Percentiles rank a stretch among this genome's conserved stretches.
phyloP scores from a whole-genome alignment of 2,113 vertebrate genomes.

The Neolamprologus fasciatus region DNA sequence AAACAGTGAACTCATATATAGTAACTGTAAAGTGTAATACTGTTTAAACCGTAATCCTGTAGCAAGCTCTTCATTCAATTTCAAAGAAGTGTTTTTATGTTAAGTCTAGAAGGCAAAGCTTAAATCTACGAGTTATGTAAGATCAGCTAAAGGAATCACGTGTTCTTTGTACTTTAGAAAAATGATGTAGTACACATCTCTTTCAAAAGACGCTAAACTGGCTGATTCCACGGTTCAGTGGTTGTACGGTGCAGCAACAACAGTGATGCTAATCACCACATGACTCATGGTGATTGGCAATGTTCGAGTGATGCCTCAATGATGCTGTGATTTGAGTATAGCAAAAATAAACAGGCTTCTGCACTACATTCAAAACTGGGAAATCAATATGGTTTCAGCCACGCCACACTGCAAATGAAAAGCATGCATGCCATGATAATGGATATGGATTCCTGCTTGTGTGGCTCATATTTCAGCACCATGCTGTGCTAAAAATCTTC shows the following conservation, averaged over 20 bases:
- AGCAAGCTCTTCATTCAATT: neutral
- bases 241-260: neutral
- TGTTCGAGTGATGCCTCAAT: neutral
- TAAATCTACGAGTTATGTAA: neutral
- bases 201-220: neutral
- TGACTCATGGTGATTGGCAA: neutral
- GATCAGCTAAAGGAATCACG: neutral
- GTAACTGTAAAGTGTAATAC: neutral
- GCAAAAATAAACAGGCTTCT: slow-evolving; percentile 27
- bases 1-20: neutral
- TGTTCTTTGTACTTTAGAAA: neutral
- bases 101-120: neutral
- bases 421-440: slow-evolving; percentile 54
- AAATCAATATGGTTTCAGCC: slow-evolving; percentile 52
- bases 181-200: neutral
- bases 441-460: slow-evolving; percentile 59
- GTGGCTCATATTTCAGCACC: slow-evolving; percentile 47
- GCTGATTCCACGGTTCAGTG: neutral
- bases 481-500: slow-evolving; percentile 8
- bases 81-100: neutral
- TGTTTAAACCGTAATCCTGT: neutral
- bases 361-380: slow-evolving; percentile 4
- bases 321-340: neutral
- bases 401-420: slow-evolving; percentile 42
- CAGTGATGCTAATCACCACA: neutral